phyloP scores from a whole-genome alignment of 2,888 invertebrate species.

The Cheilosia urbana region DNA sequence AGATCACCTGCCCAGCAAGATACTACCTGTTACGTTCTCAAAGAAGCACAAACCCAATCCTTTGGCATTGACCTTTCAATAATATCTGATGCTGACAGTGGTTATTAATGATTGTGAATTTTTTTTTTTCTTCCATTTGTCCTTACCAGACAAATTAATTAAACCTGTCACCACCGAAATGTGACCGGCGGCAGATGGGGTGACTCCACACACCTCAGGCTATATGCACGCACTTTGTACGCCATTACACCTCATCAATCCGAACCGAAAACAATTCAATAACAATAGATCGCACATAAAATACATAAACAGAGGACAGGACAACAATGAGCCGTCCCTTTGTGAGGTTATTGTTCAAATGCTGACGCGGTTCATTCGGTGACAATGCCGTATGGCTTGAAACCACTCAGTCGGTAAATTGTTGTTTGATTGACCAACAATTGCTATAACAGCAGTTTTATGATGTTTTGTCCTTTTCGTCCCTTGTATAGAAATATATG shows the following conservation, averaged over 20 bases:
- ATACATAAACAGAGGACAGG: background rate
- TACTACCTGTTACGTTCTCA: background rate
- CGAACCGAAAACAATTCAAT: background rate
- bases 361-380: constrained; percentile 15
- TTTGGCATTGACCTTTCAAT: constrained; percentile 20
- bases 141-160: constrained; percentile 35
- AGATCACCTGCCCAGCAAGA: constrained; percentile 1
- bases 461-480: background rate
- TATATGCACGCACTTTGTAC: constrained; percentile 19
- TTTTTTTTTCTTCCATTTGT: background rate
- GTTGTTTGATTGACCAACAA: constrained; percentile 50
- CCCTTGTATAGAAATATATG: background rate
- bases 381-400: constrained; percentile 24
- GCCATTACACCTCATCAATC: background rate
- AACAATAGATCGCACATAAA: background rate
- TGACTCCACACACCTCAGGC: background rate
- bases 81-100: constrained; percentile 34
- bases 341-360: constrained; percentile 25
- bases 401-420: constrained; percentile 58
- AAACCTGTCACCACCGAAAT: constrained; percentile 17
- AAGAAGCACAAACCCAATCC: background rate
- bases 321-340: background rate
- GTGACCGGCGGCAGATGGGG: background rate
- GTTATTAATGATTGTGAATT: constrained; percentile 55
- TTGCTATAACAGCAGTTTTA: constrained; percentile 16